Percentiles rank a stretch among this genome's conserved stretches.
These are phyloP conservation scores for Brachionus rotundiformis DNA, from an alignment of 1,140 invertebrate genomes.

Conservation along the genomic window DNA sequence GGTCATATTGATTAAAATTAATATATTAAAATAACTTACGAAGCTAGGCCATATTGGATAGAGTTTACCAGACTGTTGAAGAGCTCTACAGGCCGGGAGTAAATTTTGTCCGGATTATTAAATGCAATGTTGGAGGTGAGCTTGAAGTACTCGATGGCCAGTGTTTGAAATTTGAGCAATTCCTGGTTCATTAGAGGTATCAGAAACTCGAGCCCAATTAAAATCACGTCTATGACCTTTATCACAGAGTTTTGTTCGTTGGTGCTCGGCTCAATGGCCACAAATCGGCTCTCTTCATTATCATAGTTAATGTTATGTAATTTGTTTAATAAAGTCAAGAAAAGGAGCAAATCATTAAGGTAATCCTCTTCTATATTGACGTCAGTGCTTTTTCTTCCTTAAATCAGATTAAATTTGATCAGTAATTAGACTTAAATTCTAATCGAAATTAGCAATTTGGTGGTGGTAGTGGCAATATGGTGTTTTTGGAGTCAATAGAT, in stretches of 20 bases:
- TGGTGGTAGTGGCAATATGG: no score
- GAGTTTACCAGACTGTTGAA: slow-evolving; percentile 19
- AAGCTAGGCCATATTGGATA: slow-evolving; percentile 31
- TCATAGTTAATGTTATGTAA: slow-evolving; percentile 40
- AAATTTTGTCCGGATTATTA: slow-evolving; percentile 19
- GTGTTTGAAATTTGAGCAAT: slow-evolving; percentile 32
- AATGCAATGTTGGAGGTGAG: not conserved
- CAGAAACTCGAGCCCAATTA: slow-evolving; percentile 22
- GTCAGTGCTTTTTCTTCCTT: slow-evolving; percentile 22
- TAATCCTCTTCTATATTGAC: slow-evolving; percentile 48
- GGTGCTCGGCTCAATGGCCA: not conserved
- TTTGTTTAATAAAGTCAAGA: slow-evolving; percentile 19
- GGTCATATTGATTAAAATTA: not conserved
- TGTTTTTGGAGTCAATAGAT: no score
- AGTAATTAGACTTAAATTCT: not conserved
- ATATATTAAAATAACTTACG: not conserved
- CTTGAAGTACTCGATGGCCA: slow-evolving; percentile 31
- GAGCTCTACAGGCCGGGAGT: not conserved
- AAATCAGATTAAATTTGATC: not conserved
- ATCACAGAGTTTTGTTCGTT: not conserved
- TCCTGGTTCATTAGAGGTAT: slow-evolving; percentile 43
- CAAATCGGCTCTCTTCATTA: slow-evolving; percentile 8
- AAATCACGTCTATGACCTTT: slow-evolving; percentile 11
- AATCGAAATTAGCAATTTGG: not conserved
- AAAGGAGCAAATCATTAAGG: slow-evolving; percentile 44